Conservation (phyloP, 2,888 invertebrate genomes). For the Kryphioiulus occultus region DNA sequence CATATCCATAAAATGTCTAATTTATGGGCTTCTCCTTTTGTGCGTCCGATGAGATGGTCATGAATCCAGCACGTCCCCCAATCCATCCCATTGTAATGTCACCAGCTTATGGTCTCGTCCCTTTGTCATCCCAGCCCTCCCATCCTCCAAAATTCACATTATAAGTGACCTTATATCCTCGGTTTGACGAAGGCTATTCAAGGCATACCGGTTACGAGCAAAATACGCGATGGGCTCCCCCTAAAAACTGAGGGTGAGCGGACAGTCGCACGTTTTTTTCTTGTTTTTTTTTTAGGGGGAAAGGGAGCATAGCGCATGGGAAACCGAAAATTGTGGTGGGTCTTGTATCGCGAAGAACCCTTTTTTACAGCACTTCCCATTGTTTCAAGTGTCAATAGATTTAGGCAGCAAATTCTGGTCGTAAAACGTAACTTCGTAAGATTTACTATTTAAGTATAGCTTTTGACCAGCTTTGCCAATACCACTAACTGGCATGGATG, state of each 20-base stretch:
- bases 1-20: constrained; percentile 43
- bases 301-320: not conserved
- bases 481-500: no score
- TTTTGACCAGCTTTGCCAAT: no score
- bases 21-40: constrained; percentile 21
- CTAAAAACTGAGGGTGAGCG: not conserved
- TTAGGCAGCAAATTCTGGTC: not conserved
- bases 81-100: not conserved
- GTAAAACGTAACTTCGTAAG: not conserved
- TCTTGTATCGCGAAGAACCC: not conserved
- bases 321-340: not conserved
- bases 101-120: not conserved
- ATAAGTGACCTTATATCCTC: not conserved
- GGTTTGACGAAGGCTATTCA: not conserved
- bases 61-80: not conserved
- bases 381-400: not conserved
- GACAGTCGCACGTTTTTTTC: not conserved
- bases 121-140: not conserved
- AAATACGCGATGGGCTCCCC: not conserved
- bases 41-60: not conserved
- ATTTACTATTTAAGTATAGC: no score
- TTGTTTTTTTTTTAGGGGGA: not conserved
- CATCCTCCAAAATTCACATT: not conserved
- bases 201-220: not conserved
- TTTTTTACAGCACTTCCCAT: not conserved